Conservation (phyloP, 2,888 invertebrate genomes). For the Halictus quadricinctus region DNA sequence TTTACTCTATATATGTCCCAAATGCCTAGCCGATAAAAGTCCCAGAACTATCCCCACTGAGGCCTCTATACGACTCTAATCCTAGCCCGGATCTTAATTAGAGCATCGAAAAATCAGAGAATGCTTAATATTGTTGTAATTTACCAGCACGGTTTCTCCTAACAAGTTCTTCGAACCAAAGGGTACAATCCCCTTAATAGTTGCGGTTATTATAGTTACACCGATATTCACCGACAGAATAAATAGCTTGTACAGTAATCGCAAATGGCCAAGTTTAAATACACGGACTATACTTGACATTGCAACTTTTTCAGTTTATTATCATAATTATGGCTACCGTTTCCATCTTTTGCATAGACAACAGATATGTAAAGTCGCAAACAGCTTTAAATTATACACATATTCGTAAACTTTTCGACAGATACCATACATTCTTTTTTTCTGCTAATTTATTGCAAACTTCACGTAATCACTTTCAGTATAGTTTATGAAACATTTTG, state of each 20-base stretch:
- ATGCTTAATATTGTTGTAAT: slow-evolving; percentile 14
- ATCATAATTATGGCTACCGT: neutral
- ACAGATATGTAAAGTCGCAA: neutral
- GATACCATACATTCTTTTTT: neutral
- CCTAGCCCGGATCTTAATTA: neutral
- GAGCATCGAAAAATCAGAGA: neutral
- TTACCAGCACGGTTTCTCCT: slow-evolving; percentile 83
- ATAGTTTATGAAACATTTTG: neutral
- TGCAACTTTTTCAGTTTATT: neutral
- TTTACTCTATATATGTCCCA: no score
- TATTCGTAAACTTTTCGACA: neutral
- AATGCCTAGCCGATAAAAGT: no score
- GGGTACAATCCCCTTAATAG: slow-evolving; percentile 80
- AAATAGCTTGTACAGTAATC: slow-evolving; percentile 65
- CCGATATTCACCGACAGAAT: slow-evolving; percentile 71
- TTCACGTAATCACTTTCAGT: neutral
- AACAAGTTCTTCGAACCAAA: slow-evolving; percentile 80
- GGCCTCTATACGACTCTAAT: neutral
- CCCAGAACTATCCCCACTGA: no score
- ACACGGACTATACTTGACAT: slow-evolving; percentile 26
- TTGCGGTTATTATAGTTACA: slow-evolving; percentile 72
- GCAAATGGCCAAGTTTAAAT: slow-evolving; percentile 32
- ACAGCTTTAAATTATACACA: neutral
- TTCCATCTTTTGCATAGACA: neutral
- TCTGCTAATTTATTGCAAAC: neutral